Evolutionary conservation across 2,113 vertebrate genomes (phyloP).

Genomic region (Nothocercus julius): DNA sequence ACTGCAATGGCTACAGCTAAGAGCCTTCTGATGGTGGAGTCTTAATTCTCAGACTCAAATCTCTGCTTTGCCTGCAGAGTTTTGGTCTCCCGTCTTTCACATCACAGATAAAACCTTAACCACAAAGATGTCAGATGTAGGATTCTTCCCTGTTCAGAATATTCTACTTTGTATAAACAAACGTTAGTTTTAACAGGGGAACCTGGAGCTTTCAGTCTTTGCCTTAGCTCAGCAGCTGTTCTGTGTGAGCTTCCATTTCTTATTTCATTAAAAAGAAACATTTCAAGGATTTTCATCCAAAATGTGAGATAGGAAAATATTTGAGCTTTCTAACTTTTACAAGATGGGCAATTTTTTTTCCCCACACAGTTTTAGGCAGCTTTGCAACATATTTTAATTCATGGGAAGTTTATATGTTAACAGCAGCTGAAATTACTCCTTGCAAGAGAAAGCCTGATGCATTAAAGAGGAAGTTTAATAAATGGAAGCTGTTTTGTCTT

Average conservation of each 20-base stretch:
- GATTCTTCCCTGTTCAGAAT: background rate
- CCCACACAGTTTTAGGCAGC: background rate
- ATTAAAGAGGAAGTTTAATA: background rate
- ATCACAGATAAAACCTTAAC: background rate
- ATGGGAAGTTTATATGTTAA: background rate
- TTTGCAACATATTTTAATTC: background rate
- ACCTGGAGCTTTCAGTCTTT: background rate
- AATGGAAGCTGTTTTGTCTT: background rate
- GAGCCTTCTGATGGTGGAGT: background rate
- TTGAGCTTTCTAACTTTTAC: background rate
- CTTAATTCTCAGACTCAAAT: background rate
- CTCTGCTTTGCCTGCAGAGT: background rate
- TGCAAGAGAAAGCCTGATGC: background rate
- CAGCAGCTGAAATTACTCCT: accelerated
- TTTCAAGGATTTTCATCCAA: background rate
- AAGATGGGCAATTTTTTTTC: background rate
- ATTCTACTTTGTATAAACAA: background rate
- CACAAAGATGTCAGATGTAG: background rate
- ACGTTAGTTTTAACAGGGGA: background rate
- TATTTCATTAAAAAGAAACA: background rate
- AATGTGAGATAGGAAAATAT: background rate
- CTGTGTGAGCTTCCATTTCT: background rate
- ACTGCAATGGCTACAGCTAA: background rate
- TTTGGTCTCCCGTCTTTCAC: background rate
- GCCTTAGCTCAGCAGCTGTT: slow-evolving; percentile 3